A percentile compares a stretch with the other conserved stretches of the same genome.
Evolutionary conservation across 2,888 invertebrate species (phyloP).

Genomic region (Pinctada fucata): DNA sequence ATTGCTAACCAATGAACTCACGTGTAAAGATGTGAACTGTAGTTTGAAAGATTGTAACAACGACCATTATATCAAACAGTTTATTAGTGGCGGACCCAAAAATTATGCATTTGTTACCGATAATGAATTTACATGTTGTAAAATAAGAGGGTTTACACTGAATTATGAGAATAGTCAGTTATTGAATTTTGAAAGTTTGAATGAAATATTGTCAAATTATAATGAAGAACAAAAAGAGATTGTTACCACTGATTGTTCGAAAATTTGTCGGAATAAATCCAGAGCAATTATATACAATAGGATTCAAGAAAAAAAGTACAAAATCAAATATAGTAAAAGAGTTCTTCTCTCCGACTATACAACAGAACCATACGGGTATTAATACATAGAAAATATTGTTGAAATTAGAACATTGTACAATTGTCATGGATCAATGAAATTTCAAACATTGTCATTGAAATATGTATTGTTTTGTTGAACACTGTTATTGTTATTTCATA

Average conservation of each 20-base stretch:
- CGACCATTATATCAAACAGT: background rate
- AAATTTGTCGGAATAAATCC: too few relatives aligned
- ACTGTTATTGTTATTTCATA: too few relatives aligned
- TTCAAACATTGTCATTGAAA: too few relatives aligned
- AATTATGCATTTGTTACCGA: background rate
- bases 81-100: background rate
- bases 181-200: background rate
- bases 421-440: too few relatives aligned
- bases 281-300: too few relatives aligned
- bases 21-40: background rate
- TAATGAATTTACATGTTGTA: background rate
- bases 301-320: too few relatives aligned
- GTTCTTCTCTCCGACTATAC: slow-evolving; percentile 19
- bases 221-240: too few relatives aligned
- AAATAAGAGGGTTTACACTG: background rate
- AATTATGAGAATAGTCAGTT: background rate
- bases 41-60: background rate
- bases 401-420: too few relatives aligned
- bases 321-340: slow-evolving; percentile 30
- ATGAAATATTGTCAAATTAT: too few relatives aligned
- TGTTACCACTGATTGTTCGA: too few relatives aligned
- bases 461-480: too few relatives aligned
- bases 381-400: too few relatives aligned
- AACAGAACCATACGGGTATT: slow-evolving; percentile 37
- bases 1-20: background rate